Base-by-base conservation (phyloP, 2,888 invertebrate genomes). In the Mimumesa dahlbomi region DNA sequence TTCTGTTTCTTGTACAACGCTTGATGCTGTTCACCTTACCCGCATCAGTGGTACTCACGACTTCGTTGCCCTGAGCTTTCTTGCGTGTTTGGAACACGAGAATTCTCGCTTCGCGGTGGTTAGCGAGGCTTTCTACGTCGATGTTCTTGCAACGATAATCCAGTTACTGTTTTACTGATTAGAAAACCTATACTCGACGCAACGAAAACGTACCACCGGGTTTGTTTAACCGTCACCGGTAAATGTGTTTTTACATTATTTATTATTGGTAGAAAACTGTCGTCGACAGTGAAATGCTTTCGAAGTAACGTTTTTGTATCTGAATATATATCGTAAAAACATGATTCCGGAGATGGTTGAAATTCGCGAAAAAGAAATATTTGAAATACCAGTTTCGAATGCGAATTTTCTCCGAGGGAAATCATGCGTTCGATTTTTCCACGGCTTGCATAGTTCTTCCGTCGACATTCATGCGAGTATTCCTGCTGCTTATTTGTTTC, bases 21-120 rank as follows among this genome's bases (percentile, higher is more conserved):
- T 25, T 25, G 25, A n/a, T 36, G 36, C 36, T 25, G 45, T n/a
- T 11, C 46, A 7, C 14, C 50, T 29, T 42, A 13, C 13, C 9
- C 53, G 16, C 53, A 18, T 53, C 38, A 22, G 4, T 14, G 38
- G 29, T 31, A 29, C 31, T 42, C 53, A 13, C 18, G 31, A 42
- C 19, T 29, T 53, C 11, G 34, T 31, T 5, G n/a, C 16, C 14
- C 29, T 11, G 49, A 36, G 49, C 36, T 21, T 42, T 25, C 53
- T 42, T 19, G n/a, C 42, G 40, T 42, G n/a, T 2, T 19, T 16
- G 2, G 2, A n/a, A 42, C 18, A 29, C 40, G 9, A 18, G 18
- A 42, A 52, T 52, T 19, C n/a, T 22, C 9, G 14, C 52, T 6
- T n/a, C 22, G 2, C 18, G 29, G 16, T 29, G 16, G 52, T 40